Base-by-base conservation (phyloP, 2,797 vertebrate species). In the Tokudaia muenninki region DNA sequence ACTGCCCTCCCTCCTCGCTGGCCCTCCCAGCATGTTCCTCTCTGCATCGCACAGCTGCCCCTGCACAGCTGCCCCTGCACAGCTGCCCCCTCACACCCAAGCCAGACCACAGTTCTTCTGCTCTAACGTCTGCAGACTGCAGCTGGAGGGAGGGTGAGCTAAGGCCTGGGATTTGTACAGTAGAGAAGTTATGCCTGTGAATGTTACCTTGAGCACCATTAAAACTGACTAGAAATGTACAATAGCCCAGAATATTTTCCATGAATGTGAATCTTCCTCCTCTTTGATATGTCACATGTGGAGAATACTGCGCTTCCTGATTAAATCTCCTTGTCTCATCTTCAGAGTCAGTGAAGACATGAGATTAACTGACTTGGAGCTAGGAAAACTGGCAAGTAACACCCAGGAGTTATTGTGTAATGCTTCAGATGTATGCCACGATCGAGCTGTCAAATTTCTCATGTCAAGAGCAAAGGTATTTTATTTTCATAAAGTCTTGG, bases 371-470 rank as follows among this genome's bases (percentile, higher is more conserved):
- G 99, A 99, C 80, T 98, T 99, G 97, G 99, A 99, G 98, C 98
- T 99, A 94, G 98, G 99, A 97, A 99, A 99, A 59, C 98, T 99
- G 97, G 99, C 99, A 90, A 99, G 98, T 97, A 99, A 98, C 97
- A 98, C 99, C 93, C 99, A 99, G 96, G 99, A 99, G 96, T 98
- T 99, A 82, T 98, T 99, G 83, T 98, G 98, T 98, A 98, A 98
- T 0, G 99, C 99, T 26, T 99, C 99, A 0, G 99, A 99, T 94
- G 98, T 99, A 97, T 99, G 99, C 98, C 99, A 99, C 0, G 99
- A 99, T 98, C 99, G 99, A 97, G 99, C 99, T 0, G 99, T 99
- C 97, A 99, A 99, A 97, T 99, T 99, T 91, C 99, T 99, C 65
- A 99, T 99, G 90, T 99, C 99, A 91, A 99, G 99, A 98, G 99